These are phyloP conservation scores for Chiroxiphia lanceolata DNA, from an alignment of 2,797 vertebrate genomes.

Conservation along the genomic window DNA sequence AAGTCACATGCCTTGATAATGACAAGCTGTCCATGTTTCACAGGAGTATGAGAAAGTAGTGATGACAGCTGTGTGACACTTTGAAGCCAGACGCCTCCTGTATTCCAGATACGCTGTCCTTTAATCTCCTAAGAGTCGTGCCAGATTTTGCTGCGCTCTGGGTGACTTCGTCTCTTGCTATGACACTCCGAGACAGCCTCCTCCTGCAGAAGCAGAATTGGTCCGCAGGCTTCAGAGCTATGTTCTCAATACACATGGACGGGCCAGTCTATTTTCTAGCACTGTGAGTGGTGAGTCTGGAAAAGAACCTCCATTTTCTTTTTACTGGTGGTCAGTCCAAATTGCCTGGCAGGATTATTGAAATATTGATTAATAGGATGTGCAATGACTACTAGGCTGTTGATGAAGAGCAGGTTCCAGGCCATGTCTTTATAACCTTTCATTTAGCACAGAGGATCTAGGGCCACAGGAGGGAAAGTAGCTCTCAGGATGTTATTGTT, in stretches of 20 bases:
- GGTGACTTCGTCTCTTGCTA: not conserved
- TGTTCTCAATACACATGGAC: rapidly evolving
- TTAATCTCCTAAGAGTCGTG: not conserved
- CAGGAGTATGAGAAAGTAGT: not conserved
- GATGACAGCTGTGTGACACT: conserved; percentile 24
- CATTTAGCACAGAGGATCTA: not conserved
- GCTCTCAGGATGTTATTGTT: not conserved
- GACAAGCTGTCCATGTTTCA: not conserved
- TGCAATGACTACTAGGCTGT: not conserved
- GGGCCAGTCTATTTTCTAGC: not conserved
- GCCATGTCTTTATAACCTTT: not conserved
- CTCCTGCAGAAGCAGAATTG: not conserved
- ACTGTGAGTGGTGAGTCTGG: rapidly evolving
- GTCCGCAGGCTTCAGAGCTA: not conserved
- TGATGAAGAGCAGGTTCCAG: not conserved
- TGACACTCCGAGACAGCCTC: not conserved
- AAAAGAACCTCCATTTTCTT: not conserved
- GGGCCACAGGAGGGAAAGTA: not conserved
- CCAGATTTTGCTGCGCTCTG: not conserved
- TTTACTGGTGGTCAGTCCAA: not conserved
- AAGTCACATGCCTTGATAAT: not conserved
- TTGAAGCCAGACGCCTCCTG: conserved; percentile 12
- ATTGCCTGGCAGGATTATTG: not conserved
- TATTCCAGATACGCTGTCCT: not conserved
- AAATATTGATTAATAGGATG: not conserved